These are phyloP conservation scores for Uloborus diversus DNA, from an alignment of 1,140 invertebrate genomes.

Conservation along the genomic window DNA sequence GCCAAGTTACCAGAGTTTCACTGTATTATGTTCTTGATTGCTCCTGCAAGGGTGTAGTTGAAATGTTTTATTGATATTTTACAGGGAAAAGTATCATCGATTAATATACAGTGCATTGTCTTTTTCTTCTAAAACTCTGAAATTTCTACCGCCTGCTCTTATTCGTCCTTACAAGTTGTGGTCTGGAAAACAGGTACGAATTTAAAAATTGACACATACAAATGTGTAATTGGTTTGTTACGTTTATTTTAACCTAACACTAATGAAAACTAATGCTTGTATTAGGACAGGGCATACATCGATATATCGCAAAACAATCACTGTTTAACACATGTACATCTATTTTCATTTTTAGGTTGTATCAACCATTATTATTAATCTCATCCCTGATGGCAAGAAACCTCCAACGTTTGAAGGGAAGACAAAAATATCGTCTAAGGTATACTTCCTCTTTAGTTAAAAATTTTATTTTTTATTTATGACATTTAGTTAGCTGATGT, in stretches of 20 bases:
- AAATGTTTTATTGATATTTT: too few species aligned
- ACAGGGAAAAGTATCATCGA: constrained; percentile 86
- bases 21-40: too few species aligned
- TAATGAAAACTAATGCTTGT: neutral
- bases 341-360: constrained; percentile 61
- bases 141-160: constrained; percentile 84
- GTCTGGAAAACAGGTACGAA: constrained; percentile 93
- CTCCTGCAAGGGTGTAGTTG: too few species aligned
- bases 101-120: constrained; percentile 86
- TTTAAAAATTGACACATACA: too few species aligned
- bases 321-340: too few species aligned
- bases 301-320: too few species aligned
- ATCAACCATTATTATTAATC: constrained; percentile 65
- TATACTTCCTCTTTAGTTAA: constrained; percentile 58
- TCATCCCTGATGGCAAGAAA: constrained; percentile 70
- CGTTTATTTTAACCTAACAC: too few species aligned
- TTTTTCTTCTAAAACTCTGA: constrained; percentile 73
- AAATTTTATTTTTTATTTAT: neutral
- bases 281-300: too few species aligned
- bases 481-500: neutral
- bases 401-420: constrained; percentile 81
- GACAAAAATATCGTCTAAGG: constrained; percentile 83
- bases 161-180: constrained; percentile 88
- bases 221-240: too few species aligned
- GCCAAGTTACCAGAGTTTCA: too few species aligned